Conservation (phyloP, 2,888 invertebrate species). For the Villa cingulata region DNA sequence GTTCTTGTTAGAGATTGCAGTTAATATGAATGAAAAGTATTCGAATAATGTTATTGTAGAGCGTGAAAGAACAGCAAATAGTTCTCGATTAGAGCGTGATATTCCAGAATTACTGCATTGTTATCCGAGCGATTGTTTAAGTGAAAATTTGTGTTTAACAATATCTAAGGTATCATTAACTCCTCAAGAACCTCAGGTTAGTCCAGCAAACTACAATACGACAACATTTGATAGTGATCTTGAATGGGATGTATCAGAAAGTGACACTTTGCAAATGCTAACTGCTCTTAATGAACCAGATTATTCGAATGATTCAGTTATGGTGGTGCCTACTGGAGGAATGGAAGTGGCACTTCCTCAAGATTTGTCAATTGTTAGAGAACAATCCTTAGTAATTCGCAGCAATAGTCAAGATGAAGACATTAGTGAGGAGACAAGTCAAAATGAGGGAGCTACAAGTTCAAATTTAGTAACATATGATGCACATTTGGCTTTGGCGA, state of each 20-base stretch:
- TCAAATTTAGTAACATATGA: conserved; percentile 19
- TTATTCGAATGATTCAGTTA: conserved; percentile 15
- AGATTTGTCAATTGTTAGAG: conserved; percentile 35
- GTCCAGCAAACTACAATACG: conserved; percentile 40
- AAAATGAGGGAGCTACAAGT: conserved; percentile 23
- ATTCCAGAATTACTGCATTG: conserved; percentile 42
- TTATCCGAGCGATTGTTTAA: conserved; percentile 58
- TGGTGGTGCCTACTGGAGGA: conserved; percentile 21
- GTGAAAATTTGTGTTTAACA: conserved; percentile 59
- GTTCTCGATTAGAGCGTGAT: conserved; percentile 26
- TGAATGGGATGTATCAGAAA: conserved; percentile 61
- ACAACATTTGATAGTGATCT: conserved; percentile 57
- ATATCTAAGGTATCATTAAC: conserved; percentile 49
- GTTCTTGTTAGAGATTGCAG: conserved; percentile 75
- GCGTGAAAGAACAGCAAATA: conserved; percentile 15
- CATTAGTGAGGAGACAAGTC: conserved; percentile 21
- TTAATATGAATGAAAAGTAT: conserved; percentile 38
- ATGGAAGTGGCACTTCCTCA: conserved; percentile 37
- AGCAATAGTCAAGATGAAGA: conserved; percentile 26
- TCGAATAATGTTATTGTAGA: conserved; percentile 19
- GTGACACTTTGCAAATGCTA: conserved; percentile 39
- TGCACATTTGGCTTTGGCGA: conserved; percentile 10
- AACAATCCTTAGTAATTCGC: conserved; percentile 30
- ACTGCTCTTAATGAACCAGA: conserved; percentile 23
- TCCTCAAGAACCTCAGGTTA: conserved; percentile 42